Base-by-base conservation (phyloP, 2,888 invertebrate species). In the Trypoxylon attenuatum region DNA sequence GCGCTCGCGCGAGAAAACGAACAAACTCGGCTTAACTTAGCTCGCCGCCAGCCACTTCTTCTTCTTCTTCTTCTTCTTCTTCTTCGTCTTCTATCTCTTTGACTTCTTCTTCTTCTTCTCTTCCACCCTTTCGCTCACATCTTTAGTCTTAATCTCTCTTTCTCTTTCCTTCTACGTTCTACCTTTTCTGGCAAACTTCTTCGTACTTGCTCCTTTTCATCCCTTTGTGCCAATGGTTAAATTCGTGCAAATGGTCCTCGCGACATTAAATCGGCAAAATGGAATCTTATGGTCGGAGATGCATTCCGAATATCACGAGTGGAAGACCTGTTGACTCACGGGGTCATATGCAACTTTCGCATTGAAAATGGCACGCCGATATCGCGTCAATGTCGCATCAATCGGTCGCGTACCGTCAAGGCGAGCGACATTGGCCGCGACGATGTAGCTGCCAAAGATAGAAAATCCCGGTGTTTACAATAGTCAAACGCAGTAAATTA, bases 1-100 rank as follows among this genome's bases (percentile, higher is more conserved):
- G 63, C 66, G 60, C 57, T 73, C 60, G 64, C 64, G 67, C 64
- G 66, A 55, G 61, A 55, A 70, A 59, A 62, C 67, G 67, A 49
- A 27, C 53, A 29, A 51, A 39, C 59, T 23, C 38, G 29, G 13
- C 41, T 5, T 42, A 23, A n/a, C 50, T 42, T 33, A 18, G 18
- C 22, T 23, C 47, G 21, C 22, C 10, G 13, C 23, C 21, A 38
- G 19, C 38, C 53, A 10, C 39, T 19, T 13, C 15, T 13, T 5
- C 18, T 5, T 10, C 6, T 13, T 15, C 22, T n/a, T 10, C 21
- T 50, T 8, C 5, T n/a, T 16, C 10, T 18, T 16, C 10, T 22
- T 47, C 8, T 6, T 16, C 29, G 6, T 23, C 27, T 5, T 22
- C 38, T 38, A 16, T 33, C n/a, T n/a, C 23, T 27, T 33, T 58